A percentile compares a stretch with the other conserved stretches of the same genome.
Evolutionary conservation across 37 sponge, comb jelly and placozoan species (phyloP).

Genomic region (Cladorhizidae sp.): DNA sequence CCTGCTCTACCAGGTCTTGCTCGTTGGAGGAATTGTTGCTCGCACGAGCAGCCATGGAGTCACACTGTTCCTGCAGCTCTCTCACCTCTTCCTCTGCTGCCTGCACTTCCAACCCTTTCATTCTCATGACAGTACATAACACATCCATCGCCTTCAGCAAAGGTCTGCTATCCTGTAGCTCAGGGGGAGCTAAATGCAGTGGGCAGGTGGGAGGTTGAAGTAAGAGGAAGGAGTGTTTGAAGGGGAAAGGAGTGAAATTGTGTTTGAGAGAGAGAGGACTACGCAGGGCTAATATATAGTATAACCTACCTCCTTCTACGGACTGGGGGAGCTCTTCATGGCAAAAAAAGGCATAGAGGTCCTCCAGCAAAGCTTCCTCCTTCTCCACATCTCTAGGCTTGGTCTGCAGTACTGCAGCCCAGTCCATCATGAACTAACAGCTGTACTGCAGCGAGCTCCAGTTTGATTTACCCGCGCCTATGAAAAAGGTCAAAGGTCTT

Average conservation of each 20-base stretch:
- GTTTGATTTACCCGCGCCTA: no score
- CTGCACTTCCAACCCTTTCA: conserved; percentile 15
- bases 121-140: conserved; percentile 13
- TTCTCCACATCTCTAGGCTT: conserved; percentile 15
- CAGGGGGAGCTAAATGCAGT: background rate
- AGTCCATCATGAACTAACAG: conserved; percentile 38
- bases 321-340: conserved; percentile 16
- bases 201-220: background rate
- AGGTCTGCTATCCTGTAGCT: background rate
- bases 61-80: background rate
- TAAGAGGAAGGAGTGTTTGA: background rate
- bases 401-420: conserved; percentile 6
- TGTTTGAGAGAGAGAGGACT: background rate
- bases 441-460: no score
- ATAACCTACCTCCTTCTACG: conserved; percentile 4
- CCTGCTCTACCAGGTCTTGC: conserved; percentile 13
- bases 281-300: background rate
- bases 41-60: background rate
- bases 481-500: no score
- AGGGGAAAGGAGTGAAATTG: background rate
- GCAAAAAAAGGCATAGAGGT: conserved; percentile 24
- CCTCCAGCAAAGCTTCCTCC: conserved; percentile 27
- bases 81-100: conserved; percentile 24
- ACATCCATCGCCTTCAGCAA: conserved; percentile 13
- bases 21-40: conserved; percentile 17